These are phyloP conservation scores for Ceryle rudis DNA, from an alignment of 2,797 vertebrate genomes.

Conservation along the genomic window DNA sequence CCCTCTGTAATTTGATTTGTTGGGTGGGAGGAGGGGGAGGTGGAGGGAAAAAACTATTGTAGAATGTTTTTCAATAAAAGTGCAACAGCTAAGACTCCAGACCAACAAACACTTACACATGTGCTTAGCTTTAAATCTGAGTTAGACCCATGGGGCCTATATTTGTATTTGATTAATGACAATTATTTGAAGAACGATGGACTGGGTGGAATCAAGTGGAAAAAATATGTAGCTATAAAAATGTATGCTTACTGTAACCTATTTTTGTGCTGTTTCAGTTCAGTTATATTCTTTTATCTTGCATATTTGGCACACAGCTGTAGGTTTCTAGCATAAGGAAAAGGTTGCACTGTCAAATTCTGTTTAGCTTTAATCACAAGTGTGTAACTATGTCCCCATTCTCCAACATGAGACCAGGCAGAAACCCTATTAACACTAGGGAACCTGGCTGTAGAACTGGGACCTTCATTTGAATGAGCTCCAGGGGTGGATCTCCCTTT, in stretches of 20 bases:
- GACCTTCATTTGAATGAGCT: neutral
- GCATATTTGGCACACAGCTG: constrained; percentile 6
- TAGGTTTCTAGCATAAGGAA: constrained; percentile 26
- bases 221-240: constrained; percentile 52
- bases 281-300: constrained; percentile 36
- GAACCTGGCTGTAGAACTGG: neutral
- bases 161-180: constrained; percentile 59
- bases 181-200: constrained; percentile 60
- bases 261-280: constrained; percentile 19
- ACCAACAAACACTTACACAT: constrained; percentile 43
- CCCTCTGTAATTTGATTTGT: constrained; percentile 32
- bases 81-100: constrained; percentile 24
- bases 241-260: constrained; percentile 17
- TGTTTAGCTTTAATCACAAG: neutral
- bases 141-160: neutral
- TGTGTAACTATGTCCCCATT: neutral
- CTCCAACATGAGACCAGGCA: neutral
- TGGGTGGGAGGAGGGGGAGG: neutral
- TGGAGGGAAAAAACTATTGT: neutral
- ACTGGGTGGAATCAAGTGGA: constrained; percentile 29
- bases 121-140: constrained; percentile 17
- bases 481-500: neutral
- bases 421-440: neutral
- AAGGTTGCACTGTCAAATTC: neutral
- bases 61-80: constrained; percentile 35